Base-by-base conservation (phyloP, 2,113 vertebrate species). In the Notiomystis cincta region DNA sequence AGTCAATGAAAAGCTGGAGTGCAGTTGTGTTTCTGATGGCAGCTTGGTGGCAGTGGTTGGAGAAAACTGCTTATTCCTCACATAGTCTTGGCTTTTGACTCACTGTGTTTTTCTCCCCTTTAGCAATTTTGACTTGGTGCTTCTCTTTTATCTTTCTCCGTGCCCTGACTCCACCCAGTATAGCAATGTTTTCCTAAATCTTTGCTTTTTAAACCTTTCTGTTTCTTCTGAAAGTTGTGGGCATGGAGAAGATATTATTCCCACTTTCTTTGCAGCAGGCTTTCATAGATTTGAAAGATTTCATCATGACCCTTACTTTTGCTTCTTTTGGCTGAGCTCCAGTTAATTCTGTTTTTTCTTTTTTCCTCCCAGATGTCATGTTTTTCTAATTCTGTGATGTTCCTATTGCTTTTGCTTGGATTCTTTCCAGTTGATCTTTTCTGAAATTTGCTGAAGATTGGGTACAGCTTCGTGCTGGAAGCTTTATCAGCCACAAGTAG, bases 381-480 rank as follows among this genome's bases (percentile, higher is more conserved):
- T 90, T 96, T 95, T 95, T 90, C 82, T 95, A 93, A 88, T 80
- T 93, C 76, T 90, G 37, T 93, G 92, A 86, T 93, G 75, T 90
- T 96, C 42, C 71, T 96, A 1, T 88, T 93, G 42, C 86, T 87
- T 95, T 94, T 93, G 53, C 57, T 93, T 93, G 92, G 92, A 73
- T 76, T 54, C 42, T 73, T 95, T 95, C 90, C 92, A 66, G 51
- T 62, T 90, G 50, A 89, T 96, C 82, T 90, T 90, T 77, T 90
- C 83, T 78, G 88, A 95, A 92, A 81, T 94, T 93, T 94, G 71
- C 79, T 86, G 54, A 61, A 93, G 89, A 66, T 45, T 70, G 82
- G 75, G 69, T 96, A 19, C 57, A 57, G 44, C 31, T 6, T 87
- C 2, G 0, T 79, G 73, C 73, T 94, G 73, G 65, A 96, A 92